Conservation (phyloP, 2,797 vertebrate species). For the Rhinogobio ventralis region DNA sequence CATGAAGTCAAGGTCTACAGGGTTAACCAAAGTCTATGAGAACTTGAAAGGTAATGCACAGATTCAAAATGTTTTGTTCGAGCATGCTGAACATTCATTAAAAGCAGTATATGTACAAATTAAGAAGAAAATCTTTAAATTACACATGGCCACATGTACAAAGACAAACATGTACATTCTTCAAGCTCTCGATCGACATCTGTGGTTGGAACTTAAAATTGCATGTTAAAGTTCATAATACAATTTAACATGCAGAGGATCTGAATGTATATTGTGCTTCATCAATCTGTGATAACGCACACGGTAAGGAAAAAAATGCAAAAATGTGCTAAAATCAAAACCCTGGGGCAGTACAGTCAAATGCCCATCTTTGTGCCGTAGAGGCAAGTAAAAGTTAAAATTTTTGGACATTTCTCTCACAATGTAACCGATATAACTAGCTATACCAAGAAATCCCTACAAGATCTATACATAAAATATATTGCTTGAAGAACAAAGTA, state of each 20-base stretch:
- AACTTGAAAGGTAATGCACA: background rate
- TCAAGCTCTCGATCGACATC: background rate
- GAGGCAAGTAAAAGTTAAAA: background rate
- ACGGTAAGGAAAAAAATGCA: background rate
- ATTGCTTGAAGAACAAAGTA: background rate
- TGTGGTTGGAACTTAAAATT: background rate
- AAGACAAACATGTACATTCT: background rate
- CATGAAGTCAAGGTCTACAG: background rate
- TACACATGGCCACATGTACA: background rate
- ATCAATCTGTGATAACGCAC: background rate
- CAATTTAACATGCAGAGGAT: background rate
- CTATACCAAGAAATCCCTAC: background rate
- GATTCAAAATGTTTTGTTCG: background rate
- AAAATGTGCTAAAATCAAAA: background rate
- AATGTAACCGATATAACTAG: background rate
- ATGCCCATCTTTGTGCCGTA: background rate
- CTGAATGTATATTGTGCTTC: background rate
- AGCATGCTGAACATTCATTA: background rate
- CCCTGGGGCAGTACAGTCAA: background rate
- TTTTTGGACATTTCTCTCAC: background rate
- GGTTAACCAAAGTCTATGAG: background rate
- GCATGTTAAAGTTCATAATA: background rate
- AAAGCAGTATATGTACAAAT: background rate
- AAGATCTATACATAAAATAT: background rate
- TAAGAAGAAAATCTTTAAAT: background rate